Conservation (phyloP, 30 jellyfish, hydroid and myxozoan genomes). For the Hydra vulgaris region DNA sequence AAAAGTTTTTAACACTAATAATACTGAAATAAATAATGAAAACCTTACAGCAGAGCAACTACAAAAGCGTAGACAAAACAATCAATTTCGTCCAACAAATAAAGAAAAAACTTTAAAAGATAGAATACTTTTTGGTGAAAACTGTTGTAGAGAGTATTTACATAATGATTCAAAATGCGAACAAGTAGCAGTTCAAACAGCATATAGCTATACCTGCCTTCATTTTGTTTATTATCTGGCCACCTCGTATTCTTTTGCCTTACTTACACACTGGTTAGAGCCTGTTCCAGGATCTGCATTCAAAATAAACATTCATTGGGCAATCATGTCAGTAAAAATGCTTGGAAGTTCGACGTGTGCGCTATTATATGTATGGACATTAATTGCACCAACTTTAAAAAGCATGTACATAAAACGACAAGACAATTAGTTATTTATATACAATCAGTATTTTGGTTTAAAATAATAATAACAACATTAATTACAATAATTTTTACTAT, state of each 20-base stretch:
- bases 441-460: too few species aligned
- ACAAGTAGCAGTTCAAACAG: background rate
- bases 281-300: constrained; percentile 89
- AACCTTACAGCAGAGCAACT: too few species aligned
- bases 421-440: background rate
- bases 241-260: constrained; percentile 32
- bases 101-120: background rate
- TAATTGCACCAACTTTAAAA: constrained; percentile 10
- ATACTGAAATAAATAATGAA: background rate
- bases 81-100: background rate
- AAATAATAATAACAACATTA: too few species aligned
- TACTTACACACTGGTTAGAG: constrained; percentile 82
- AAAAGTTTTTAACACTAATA: background rate
- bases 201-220: constrained; percentile 14
- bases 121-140: background rate
- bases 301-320: constrained; percentile 70
- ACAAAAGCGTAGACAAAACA: too few species aligned
- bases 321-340: constrained; percentile 75
- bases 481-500: too few species aligned
- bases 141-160: background rate
- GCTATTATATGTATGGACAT: constrained; percentile 61
- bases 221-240: constrained; percentile 17
- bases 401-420: background rate
- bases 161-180: background rate
- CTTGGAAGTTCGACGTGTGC: constrained; percentile 72